Evolutionary conservation across 2,797 vertebrate genomes (phyloP).

Genomic region (Poeciliopsis presidionis): DNA sequence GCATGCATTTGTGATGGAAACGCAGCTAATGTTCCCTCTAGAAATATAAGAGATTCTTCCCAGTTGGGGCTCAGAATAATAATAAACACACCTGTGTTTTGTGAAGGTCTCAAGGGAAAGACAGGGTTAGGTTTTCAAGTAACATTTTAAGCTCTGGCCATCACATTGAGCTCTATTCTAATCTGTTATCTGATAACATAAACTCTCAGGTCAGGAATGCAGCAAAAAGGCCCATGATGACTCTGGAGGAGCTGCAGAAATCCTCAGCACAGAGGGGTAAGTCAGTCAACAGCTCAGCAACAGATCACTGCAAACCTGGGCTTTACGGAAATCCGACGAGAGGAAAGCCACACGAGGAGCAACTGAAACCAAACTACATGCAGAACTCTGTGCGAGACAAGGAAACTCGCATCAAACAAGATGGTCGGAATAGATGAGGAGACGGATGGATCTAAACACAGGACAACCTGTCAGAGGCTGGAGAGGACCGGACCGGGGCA

Average conservation of each 20-base stretch:
- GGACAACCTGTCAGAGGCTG: not conserved
- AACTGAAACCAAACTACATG: not conserved
- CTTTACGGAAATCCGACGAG: not conserved
- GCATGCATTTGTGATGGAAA: too few relatives aligned
- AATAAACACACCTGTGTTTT: not conserved
- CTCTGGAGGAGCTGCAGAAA: not conserved
- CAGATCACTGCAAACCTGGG: not conserved
- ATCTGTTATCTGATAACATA: not conserved
- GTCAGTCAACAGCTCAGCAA: not conserved
- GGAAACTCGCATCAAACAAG: not conserved
- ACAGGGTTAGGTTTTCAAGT: not conserved
- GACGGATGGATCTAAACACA: not conserved
- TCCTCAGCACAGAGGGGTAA: not conserved
- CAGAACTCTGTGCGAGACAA: not conserved
- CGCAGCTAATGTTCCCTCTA: too few relatives aligned
- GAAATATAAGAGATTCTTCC: not conserved
- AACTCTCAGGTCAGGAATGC: not conserved
- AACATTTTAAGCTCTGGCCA: not conserved
- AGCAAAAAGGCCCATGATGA: not conserved
- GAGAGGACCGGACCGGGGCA: not conserved
- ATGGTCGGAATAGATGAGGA: not conserved
- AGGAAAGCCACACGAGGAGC: not conserved
- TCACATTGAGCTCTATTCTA: not conserved
- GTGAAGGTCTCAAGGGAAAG: not conserved
- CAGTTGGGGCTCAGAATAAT: not conserved